Evolutionary conservation across 2,113 vertebrate species (phyloP).

Genomic region (Poeciliopsis turrubarensis): DNA sequence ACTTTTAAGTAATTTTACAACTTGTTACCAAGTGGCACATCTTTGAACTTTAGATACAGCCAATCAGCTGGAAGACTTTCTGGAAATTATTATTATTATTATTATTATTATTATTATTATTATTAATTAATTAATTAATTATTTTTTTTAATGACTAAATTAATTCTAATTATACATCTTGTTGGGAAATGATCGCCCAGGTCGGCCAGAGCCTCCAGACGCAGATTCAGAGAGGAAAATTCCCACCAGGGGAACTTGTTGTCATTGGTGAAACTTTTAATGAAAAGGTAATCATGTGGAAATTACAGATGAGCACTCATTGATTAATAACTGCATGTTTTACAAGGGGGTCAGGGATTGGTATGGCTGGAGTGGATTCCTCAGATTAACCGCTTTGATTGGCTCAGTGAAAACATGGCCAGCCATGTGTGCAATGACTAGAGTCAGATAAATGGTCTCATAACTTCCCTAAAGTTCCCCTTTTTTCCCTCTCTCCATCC

Average conservation of each 20-base stretch:
- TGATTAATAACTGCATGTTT: slow-evolving; percentile 77
- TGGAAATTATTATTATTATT: slow-evolving; percentile 22
- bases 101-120: no score
- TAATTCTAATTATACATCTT: slow-evolving; percentile 54
- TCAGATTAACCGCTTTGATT: slow-evolving; percentile 73
- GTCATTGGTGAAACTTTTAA: slow-evolving; percentile 57
- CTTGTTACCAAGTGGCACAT: slow-evolving; percentile 16
- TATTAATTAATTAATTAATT: no score
- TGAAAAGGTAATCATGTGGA: slow-evolving; percentile 72
- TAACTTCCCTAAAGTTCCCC: slow-evolving; percentile 75
- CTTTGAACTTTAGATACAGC: slow-evolving; percentile 42
- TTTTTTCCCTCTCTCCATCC: slow-evolving; percentile 39
- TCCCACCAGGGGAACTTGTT: slow-evolving; percentile 57
- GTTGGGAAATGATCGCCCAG: slow-evolving; percentile 29
- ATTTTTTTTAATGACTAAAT: slow-evolving; percentile 42
- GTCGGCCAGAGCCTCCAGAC: slow-evolving; percentile 29
- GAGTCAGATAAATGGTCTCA: slow-evolving; percentile 78
- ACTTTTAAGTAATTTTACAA: slow-evolving; percentile 29
- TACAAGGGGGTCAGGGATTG: slow-evolving; percentile 73
- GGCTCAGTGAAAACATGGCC: slow-evolving; percentile 71
- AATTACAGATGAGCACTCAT: slow-evolving; percentile 70
- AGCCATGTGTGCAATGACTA: slow-evolving; percentile 61
- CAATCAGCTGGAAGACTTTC: slow-evolving; percentile 38
- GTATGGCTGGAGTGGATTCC: slow-evolving; percentile 58
- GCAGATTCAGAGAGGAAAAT: slow-evolving; percentile 30